phyloP scores from a whole-genome alignment of 2,888 invertebrate genomes.

The Erebia epiphron region DNA sequence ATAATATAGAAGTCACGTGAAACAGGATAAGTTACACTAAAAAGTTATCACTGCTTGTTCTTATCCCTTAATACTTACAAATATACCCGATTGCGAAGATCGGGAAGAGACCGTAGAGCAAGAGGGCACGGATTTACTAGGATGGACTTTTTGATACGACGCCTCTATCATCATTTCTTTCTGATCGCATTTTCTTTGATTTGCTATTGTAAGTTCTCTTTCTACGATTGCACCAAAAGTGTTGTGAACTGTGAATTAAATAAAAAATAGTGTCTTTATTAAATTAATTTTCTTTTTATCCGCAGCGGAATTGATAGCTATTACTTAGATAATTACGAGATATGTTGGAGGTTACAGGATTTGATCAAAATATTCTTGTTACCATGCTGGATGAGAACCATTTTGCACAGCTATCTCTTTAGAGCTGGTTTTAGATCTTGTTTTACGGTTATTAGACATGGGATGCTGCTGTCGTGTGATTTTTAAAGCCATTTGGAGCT shows the following conservation, averaged over 20 bases:
- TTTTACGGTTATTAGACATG: too few species aligned
- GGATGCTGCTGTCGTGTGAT: too few species aligned
- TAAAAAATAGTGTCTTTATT: neutral
- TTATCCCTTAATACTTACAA: slow-evolving; percentile 46
- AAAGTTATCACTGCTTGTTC: neutral
- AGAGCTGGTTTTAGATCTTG: too few species aligned
- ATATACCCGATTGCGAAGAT: slow-evolving; percentile 46
- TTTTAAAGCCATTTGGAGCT: too few species aligned
- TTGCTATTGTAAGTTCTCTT: slow-evolving; percentile 61
- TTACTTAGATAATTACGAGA: too few species aligned
- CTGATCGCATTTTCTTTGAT: slow-evolving; percentile 43
- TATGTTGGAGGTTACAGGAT: too few species aligned
- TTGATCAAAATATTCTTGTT: neutral
- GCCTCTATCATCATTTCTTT: slow-evolving; percentile 57
- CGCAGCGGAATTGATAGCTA: too few species aligned
- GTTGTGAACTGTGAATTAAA: slow-evolving; percentile 59
- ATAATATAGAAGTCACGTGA: neutral
- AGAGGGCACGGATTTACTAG: slow-evolving; percentile 50
- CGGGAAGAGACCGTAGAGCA: slow-evolving; percentile 50
- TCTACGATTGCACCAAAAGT: slow-evolving; percentile 66
- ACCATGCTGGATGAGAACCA: neutral
- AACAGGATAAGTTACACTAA: neutral
- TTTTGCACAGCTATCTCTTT: too few species aligned
- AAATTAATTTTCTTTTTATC: neutral
- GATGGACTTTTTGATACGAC: slow-evolving; percentile 52